phyloP scores from a whole-genome alignment of 2,113 vertebrate species.

The Pachyramphus minor region DNA sequence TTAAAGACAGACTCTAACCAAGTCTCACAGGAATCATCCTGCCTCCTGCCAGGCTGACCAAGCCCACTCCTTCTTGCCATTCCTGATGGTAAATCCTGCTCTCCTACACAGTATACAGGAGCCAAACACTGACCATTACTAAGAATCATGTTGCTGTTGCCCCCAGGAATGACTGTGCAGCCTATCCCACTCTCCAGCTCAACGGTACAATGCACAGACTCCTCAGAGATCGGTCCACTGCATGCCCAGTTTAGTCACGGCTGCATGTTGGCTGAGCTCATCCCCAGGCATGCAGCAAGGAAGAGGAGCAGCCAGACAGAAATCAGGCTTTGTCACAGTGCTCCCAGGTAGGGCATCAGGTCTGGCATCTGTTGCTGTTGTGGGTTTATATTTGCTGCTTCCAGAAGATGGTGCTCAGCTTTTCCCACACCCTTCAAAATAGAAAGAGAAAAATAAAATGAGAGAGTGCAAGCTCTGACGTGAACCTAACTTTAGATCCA shows the following conservation, averaged over 20 bases:
- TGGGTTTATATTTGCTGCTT: slow-evolving; percentile 15
- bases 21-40: background rate
- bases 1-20: background rate
- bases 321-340: background rate
- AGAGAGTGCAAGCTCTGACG: slow-evolving; percentile 64
- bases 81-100: background rate
- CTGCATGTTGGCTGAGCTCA: background rate
- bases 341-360: background rate
- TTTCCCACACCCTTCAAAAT: slow-evolving; percentile 53
- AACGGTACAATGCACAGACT: background rate
- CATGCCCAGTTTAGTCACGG: background rate
- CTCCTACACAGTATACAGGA: background rate
- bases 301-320: background rate
- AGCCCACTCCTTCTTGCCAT: background rate
- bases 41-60: background rate
- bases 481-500: slow-evolving; percentile 80
- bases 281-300: background rate
- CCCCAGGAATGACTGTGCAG: background rate
- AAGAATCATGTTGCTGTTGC: background rate
- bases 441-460: slow-evolving; percentile 55
- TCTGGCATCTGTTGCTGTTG: slow-evolving; percentile 18
- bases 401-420: slow-evolving; percentile 28
- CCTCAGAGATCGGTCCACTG: background rate
- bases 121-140: background rate
- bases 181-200: background rate